Base-by-base conservation (phyloP, 2,797 vertebrate species). In the Otolemur crassicaudatus region DNA sequence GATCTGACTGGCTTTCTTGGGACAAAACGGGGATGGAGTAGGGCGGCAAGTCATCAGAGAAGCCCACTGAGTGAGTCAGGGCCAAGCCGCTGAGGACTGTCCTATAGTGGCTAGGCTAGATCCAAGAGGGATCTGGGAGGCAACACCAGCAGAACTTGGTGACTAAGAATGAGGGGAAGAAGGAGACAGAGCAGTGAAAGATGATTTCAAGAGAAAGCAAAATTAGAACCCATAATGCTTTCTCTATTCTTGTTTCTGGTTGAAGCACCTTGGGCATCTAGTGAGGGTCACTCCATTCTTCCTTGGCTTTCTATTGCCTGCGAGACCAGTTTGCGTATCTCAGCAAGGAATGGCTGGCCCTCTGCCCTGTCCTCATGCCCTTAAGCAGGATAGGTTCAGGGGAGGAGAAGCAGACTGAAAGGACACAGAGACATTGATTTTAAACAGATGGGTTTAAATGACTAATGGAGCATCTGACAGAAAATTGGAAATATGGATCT, bases 391-490 rank as follows among this genome's bases (percentile, higher is more conserved):
- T 19, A 70, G 31, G 43, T 60, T 67, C 0, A 27, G 29, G 40
- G 27, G 73, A 80, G 31, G 56, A 40, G 4, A 58, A 65, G 37
- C n/a, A 77, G 34, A 56, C 43, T 75, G 49, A 20, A 23, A 84
- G 29, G 29, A 85, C 43, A 94, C 23, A n/a, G 65, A 94, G 72
- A 87, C 49, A 43, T 13, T 93, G 87, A 87, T 63, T 79, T 69
- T 70, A 79, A 77, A 58, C 43, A 94, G 7, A 56, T 63, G 61
- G 49, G 20, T 82, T 86, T 72, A 86, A 65, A 67, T 77, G 63
- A 34, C 75, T 84, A 43, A 40, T 6, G 22, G 87, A 84, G 22
- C n/a, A 27, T 76, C 14, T 63, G 58, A 27, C 20, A 72, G 73
- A 40, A 53, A 63, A 69, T 27, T 93, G n/a, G 83, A 81, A 63